Base-by-base conservation (phyloP, 2,888 invertebrate species). In the Chironomus riparius region DNA sequence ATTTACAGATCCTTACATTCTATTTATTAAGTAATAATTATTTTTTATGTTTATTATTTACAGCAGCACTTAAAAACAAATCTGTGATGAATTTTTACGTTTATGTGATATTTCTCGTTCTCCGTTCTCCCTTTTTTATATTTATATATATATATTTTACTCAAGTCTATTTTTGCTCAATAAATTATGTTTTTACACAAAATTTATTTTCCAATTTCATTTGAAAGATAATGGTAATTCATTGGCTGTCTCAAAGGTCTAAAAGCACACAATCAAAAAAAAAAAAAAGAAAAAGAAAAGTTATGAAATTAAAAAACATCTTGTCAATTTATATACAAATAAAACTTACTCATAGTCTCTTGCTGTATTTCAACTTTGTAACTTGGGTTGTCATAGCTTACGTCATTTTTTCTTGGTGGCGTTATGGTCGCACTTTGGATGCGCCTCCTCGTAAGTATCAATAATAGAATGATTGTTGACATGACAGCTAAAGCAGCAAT, bases 361-460 rank as follows among this genome's bases (percentile, higher is more conserved):
- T 94, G 94, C 85, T 94, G 94, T 83, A 94, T 89, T 86, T 94
- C 94, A 83, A 95, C 92, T 89, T 95, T 95, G 87, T 95, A 95
- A 80, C 94, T 94, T 68, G 95, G 95, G 85, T 95, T 95, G 84
- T 95, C 95, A 82, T 95, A 95, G 68, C 94, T 93, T n/a, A 94
- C 92, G 72, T 94, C 93, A 79, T 88, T 90, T 82, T 93, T 93
- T 78, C 93, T 85, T 13, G 89, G 88, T 70, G 93, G 89, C 79
- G 94, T 94, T 81, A 94, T 93, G 78, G 93, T 91, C 81, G 91
- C 88, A 82, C 91, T 91, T 81, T 89, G 88, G 80, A 88, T 88
- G 76, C 87, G 87, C 78, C 87, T 90, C 80, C 94, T 87, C 80
- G 95, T 88, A 56, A 95, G 87, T 79, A 95, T 91, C 79, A 95